Conservation (phyloP, 2,113 vertebrate genomes). For the Cochlearius cochlearius region DNA sequence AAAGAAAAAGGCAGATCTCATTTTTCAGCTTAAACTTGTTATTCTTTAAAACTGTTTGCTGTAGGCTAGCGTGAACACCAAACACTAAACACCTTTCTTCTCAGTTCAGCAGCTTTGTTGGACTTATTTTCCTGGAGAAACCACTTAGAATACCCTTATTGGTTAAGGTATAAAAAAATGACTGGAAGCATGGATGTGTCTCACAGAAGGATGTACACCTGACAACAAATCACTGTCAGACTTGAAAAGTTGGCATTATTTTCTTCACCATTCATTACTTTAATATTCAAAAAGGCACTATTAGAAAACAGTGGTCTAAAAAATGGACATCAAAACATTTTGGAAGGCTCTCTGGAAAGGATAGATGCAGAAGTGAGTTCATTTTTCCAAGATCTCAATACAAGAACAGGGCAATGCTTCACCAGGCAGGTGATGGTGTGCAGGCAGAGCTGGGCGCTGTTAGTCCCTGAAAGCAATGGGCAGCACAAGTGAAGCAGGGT, state of each 20-base stretch:
- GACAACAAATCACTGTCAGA: background rate
- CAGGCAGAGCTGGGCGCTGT: background rate
- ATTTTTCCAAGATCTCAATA: background rate
- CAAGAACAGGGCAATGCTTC: background rate
- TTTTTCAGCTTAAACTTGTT: background rate
- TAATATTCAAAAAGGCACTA: background rate
- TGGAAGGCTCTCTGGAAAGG: background rate
- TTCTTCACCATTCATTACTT: background rate
- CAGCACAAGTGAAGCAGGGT: background rate
- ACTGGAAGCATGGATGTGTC: background rate
- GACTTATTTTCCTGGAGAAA: background rate
- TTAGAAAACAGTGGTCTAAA: background rate
- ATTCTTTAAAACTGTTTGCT: background rate
- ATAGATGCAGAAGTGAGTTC: rapidly evolving
- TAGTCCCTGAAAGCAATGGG: rapidly evolving
- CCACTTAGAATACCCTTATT: background rate
- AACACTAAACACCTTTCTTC: background rate
- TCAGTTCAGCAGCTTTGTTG: background rate
- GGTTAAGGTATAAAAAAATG: background rate
- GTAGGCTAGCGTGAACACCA: background rate
- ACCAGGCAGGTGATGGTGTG: background rate
- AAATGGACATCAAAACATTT: background rate
- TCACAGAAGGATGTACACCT: background rate
- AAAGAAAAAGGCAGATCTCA: background rate
- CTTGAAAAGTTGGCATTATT: background rate